Evolutionary conservation across 2,888 invertebrate genomes (phyloP).

Genomic region (Heliconius aoede): DNA sequence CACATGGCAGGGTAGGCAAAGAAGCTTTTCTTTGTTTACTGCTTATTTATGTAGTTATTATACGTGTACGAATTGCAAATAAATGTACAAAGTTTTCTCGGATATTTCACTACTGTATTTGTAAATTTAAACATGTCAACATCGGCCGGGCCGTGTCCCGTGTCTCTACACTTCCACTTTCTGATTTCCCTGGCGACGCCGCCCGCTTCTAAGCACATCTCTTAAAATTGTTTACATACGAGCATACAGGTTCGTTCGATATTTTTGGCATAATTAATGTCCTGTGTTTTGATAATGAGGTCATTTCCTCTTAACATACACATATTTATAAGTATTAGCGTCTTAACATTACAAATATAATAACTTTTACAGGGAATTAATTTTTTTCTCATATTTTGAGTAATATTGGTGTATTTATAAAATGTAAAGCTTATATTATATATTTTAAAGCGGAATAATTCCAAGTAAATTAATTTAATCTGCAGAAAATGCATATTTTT

Average conservation of each 20-base stretch:
- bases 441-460: too few species aligned
- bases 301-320: not conserved
- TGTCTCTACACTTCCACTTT: constrained; percentile 35
- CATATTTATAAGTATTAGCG: too few species aligned
- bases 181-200: constrained; percentile 45
- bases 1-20: too few species aligned
- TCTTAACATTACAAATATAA: too few species aligned
- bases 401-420: too few species aligned
- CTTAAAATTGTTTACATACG: constrained; percentile 10
- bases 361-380: too few species aligned
- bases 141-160: not conserved
- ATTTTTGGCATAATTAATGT: constrained; percentile 22
- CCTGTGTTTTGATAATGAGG: constrained; percentile 20
- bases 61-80: not conserved
- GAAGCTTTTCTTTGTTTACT: too few species aligned
- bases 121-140: constrained; percentile 19
- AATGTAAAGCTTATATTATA: too few species aligned
- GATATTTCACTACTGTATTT: not conserved
- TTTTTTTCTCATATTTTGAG: too few species aligned
- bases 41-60: too few species aligned
- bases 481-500: too few species aligned
- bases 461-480: too few species aligned
- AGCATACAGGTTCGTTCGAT: constrained; percentile 20
- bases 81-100: not conserved
- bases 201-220: constrained; percentile 28